Conservation (phyloP, 2,888 invertebrate species). For the Hydriomena furcata region DNA sequence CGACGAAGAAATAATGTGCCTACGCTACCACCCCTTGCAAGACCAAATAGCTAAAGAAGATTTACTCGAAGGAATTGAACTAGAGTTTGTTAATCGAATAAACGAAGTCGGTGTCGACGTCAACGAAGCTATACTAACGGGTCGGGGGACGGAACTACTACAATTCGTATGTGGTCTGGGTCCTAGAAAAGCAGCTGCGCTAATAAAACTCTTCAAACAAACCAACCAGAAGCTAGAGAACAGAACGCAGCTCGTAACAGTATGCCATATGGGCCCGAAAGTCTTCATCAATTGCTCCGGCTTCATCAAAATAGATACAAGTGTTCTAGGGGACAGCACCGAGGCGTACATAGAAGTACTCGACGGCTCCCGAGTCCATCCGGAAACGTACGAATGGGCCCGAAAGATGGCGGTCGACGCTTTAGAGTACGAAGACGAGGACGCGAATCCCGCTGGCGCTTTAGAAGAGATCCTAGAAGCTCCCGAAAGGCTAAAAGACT, state of each 20-base stretch:
- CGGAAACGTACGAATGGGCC: conserved; percentile 99
- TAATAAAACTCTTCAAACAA: conserved; percentile 94
- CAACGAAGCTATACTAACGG: conserved; percentile 94
- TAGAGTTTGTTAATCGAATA: conserved; percentile 96
- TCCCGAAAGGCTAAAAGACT: conserved; percentile 96
- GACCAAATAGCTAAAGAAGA: conserved; percentile 93
- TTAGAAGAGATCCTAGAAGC: conserved; percentile 98
- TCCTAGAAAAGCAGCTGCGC: conserved; percentile 95
- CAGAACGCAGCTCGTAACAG: conserved; percentile 96
- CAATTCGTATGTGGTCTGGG: conserved; percentile 99
- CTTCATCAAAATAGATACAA: conserved; percentile 99
- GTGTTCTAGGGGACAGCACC: conserved; percentile 96
- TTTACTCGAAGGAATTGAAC: conserved; percentile 90
- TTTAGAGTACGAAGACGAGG: conserved; percentile 98
- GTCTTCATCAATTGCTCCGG: conserved; percentile 99
- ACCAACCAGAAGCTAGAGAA: conserved; percentile 96
- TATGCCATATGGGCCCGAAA: conserved; percentile 98
- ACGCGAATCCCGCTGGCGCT: conserved; percentile 97
- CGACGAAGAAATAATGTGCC: conserved; percentile 97
- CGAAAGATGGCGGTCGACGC: conserved; percentile 99
- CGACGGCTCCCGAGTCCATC: conserved; percentile 98
- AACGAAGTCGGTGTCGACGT: conserved; percentile 99
- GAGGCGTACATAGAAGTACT: conserved; percentile 97
- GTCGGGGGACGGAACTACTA: conserved; percentile 93
- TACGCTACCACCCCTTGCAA: conserved; percentile 94